Evolutionary conservation across 2,888 invertebrate genomes (phyloP).

Genomic region (Baccha elongata): DNA sequence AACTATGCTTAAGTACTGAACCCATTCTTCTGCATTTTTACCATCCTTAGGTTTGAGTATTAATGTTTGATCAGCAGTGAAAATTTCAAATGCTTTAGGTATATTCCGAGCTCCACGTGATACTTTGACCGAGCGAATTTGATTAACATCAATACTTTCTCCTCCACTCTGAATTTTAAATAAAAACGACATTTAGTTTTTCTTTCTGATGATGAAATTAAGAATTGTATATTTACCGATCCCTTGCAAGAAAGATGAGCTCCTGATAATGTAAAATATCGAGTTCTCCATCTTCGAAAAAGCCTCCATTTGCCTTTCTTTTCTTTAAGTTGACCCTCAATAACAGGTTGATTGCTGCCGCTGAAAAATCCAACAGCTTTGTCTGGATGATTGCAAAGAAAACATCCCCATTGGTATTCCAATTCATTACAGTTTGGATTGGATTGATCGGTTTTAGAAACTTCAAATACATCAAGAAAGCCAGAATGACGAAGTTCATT

Average conservation of each 20-base stretch:
- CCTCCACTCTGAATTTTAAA: conserved; percentile 89
- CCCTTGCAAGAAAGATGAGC: conserved; percentile 94
- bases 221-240: conserved; percentile 84
- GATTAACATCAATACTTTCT: conserved; percentile 94
- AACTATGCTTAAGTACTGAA: conserved; percentile 96
- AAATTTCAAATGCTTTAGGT: conserved; percentile 98
- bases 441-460: conserved; percentile 83
- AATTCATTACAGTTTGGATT: conserved; percentile 83
- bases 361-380: conserved; percentile 92
- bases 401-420: conserved; percentile 91
- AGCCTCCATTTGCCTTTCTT: conserved; percentile 96
- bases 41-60: conserved; percentile 97
- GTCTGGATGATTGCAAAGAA: conserved; percentile 96
- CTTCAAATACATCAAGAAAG: conserved; percentile 96
- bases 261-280: conserved; percentile 96
- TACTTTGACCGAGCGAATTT: conserved; percentile 97
- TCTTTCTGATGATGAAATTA: not conserved
- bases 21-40: conserved; percentile 97
- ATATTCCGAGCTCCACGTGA: conserved; percentile 95
- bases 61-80: conserved; percentile 95
- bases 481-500: conserved; percentile 93
- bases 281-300: conserved; percentile 94
- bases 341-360: conserved; percentile 92
- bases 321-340: conserved; percentile 95
- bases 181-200: not conserved